Evolutionary conservation across 1,140 invertebrate genomes (phyloP), one percentile per base, ranked within the genome.

Genomic region (Trichoplusia ni): DNA sequence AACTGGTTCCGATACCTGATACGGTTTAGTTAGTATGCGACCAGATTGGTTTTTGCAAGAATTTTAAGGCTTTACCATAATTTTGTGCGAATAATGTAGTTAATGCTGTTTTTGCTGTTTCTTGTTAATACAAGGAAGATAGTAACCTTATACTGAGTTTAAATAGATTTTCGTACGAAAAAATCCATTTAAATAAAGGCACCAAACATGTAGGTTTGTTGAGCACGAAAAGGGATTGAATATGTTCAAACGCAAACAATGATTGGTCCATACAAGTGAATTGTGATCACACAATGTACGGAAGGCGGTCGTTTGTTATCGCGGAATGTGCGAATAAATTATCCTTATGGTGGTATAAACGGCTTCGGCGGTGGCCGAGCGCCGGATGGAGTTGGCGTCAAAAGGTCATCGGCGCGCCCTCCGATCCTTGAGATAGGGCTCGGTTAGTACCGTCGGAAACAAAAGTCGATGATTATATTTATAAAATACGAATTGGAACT

Each of bases 381-480:
- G 35, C 53, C 65, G 71, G 64, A 67, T 69, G 53, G 63, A 60
- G 58, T 68, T 56, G 47, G 58, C 72, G 77, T 78, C 79, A 74
- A 79, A 78, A 72, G 66, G 61, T 72, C 73, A 70, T 79, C 70
- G 77, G 70, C 67, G 18, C 16, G 9, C 47, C 47, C 42, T 46
- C 27, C 47, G 47, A 51, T 51, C 47, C 35, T 19, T 35, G 29
- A 19, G 47, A 35, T 51, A 33, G 29, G 44, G 25, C 7, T 1
- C 47, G 47, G 35, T 51, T n/a, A n/a, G n/a, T n/a, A n/a, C n/a
- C n/a, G n/a, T n/a, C n/a, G n/a, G n/a, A n/a, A n/a, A n/a, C n/a
- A n/a, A n/a, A n/a, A n/a, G n/a, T n/a, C n/a, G n/a, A n/a, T n/a
- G n/a, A n/a, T n/a, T n/a, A n/a, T n/a, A n/a, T n/a, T n/a, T n/a